phyloP scores from a whole-genome alignment of 2,113 vertebrate genomes.

The Carassius auratus region DNA sequence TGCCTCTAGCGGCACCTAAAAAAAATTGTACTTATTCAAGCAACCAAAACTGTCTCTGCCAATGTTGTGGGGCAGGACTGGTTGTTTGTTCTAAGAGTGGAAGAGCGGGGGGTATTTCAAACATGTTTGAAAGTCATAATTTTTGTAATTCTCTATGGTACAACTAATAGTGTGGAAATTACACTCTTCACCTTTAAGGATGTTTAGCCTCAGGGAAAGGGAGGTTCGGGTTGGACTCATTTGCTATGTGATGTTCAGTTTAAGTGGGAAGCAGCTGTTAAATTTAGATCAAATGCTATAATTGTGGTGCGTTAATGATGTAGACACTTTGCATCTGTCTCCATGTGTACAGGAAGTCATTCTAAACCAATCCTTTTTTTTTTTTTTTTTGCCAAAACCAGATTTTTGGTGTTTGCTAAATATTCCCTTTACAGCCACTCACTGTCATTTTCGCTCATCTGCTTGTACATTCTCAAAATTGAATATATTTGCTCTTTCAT shows the following conservation, averaged over 20 bases:
- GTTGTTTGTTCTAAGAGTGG: not conserved
- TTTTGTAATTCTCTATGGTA: not conserved
- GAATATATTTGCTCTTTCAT: not conserved
- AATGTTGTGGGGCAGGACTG: not conserved
- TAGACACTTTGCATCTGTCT: conserved; percentile 71
- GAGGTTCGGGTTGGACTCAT: conserved; percentile 60
- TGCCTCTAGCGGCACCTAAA: not conserved
- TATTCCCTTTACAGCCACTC: conserved; percentile 22
- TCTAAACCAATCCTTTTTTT: conserved; percentile 65
- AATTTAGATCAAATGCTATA: conserved; percentile 76
- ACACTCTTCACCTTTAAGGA: conserved; percentile 10
- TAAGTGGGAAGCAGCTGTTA: conserved; percentile 62
- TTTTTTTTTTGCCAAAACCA: conserved; percentile 66
- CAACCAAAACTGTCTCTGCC: not conserved
- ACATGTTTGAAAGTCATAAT: not conserved
- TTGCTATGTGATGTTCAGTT: conserved; percentile 63
- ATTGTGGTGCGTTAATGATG: conserved; percentile 77
- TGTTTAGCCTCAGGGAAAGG: conserved; percentile 33
- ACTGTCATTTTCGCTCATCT: conserved; percentile 34
- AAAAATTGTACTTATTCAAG: not conserved
- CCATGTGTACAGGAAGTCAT: conserved; percentile 73
- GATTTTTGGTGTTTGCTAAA: conserved; percentile 76
- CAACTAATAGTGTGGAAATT: not conserved
- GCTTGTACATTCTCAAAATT: not conserved
- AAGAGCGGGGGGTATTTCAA: not conserved